phyloP scores from a whole-genome alignment of 2,888 invertebrate genomes.

The Sycophila texana region DNA sequence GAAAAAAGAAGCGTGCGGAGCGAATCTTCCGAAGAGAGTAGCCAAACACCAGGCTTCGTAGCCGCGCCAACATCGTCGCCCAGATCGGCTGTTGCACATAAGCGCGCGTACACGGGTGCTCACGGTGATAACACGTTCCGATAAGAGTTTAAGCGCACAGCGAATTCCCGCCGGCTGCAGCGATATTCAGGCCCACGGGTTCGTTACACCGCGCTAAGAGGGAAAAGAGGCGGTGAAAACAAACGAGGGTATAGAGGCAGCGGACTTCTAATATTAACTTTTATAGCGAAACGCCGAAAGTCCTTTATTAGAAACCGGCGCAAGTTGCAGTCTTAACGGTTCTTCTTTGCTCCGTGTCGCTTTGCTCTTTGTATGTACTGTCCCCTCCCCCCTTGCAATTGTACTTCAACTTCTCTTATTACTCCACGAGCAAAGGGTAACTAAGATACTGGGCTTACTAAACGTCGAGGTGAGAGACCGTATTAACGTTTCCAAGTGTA shows the following conservation, averaged over 20 bases:
- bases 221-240: background rate
- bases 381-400: background rate
- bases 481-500: too few relatives aligned
- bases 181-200: conserved; percentile 11
- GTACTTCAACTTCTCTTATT: too few relatives aligned
- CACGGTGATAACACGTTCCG: conserved; percentile 23
- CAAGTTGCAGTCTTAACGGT: conserved; percentile 18
- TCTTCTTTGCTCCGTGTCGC: background rate
- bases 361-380: background rate
- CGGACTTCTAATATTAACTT: conserved; percentile 60
- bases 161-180: background rate
- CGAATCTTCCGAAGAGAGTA: background rate
- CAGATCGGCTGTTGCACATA: background rate
- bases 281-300: conserved; percentile 52
- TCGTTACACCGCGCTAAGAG: background rate
- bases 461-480: too few relatives aligned
- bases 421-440: too few relatives aligned
- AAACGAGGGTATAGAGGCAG: conserved; percentile 11
- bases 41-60: background rate
- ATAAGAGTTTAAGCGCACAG: conserved; percentile 9
- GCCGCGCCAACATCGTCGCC: background rate
- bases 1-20: background rate
- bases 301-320: conserved; percentile 28
- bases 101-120: background rate
- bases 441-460: too few relatives aligned